Base-by-base conservation (phyloP, 2,888 invertebrate species). In the Diachrysia chrysitis region DNA sequence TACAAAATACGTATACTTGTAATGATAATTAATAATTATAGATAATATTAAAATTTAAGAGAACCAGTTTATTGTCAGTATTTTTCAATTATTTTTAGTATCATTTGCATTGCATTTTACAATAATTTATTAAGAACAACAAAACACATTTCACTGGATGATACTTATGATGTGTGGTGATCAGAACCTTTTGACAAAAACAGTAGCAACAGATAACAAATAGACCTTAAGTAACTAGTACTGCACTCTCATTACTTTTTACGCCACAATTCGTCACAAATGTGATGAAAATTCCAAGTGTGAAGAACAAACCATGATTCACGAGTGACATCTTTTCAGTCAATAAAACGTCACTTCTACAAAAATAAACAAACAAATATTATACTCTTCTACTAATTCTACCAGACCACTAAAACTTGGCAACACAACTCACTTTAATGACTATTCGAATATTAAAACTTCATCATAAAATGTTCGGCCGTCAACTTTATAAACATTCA, bases 401-500 rank as follows among this genome's bases (percentile, higher is more conserved):
- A 74, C 61, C 42, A 74, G 63, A 65, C 75, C 57, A 35, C 46
- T 14, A 63, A 69, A 75, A 58, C 42, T 55, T 57, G 35, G 62
- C 64, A 63, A 59, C 78, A 60, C 56, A 68, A 59, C 57, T 54
- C 42, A 2, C 48, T 65, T 77, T 77, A 63, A 76, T 66, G 69
- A 60, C 61, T 63, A 64, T 79, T 69, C 63, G 72, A 79, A 71
- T 77, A 68, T 72, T 64, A 66, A 42, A 76, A 78, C 61, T 70
- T 71, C 58, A 74, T 73, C 68, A 60, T 60, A 65, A 76, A 68
- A 72, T 76, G 59, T 74, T 72, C 66, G 32, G 17, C 48, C 58
- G 58, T 69, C 69, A 67, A 71, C 65, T 81, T 73, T 81, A 81
- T 71, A 73, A 59, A 56, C 65, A 76, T 66, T 76, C 64, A 73